A percentile compares a stretch with the other conserved stretches of the same genome.
Evolutionary conservation across 1,140 invertebrate species (phyloP).

Genomic region (Caenorhabditis tropicalis): DNA sequence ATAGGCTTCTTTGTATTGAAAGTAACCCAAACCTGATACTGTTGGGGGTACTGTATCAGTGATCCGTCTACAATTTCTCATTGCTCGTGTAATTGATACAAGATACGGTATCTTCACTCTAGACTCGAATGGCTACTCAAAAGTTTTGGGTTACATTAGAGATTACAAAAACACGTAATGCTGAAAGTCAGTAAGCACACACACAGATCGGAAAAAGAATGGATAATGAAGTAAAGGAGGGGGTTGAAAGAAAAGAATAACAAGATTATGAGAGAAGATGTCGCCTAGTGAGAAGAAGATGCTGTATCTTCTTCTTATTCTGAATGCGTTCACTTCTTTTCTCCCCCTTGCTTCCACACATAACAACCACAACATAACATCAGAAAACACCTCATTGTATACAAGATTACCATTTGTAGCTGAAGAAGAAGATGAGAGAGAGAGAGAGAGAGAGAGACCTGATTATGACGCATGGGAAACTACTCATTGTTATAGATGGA

Average conservation of each 20-base stretch:
- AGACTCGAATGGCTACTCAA: too few species aligned
- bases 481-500: conserved; percentile 6
- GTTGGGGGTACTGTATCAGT: too few species aligned
- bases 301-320: background rate
- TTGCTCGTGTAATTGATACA: too few species aligned
- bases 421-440: background rate
- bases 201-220: background rate
- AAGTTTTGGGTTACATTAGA: too few species aligned
- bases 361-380: conserved; percentile 31
- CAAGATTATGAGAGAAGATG: background rate
- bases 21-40: too few species aligned
- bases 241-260: background rate
- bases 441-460: background rate
- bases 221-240: background rate
- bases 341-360: background rate
- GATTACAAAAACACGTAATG: background rate
- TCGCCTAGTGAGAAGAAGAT: background rate
- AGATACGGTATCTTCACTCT: too few species aligned
- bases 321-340: background rate
- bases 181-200: background rate
- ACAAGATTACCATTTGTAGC: conserved; percentile 40
- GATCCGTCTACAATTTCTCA: too few species aligned
- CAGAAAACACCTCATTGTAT: conserved; percentile 37
- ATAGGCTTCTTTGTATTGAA: too few species aligned
- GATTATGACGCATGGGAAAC: conserved; percentile 34